Base-by-base conservation (phyloP, 1,140 invertebrate genomes). In the Musca vetustissima region DNA sequence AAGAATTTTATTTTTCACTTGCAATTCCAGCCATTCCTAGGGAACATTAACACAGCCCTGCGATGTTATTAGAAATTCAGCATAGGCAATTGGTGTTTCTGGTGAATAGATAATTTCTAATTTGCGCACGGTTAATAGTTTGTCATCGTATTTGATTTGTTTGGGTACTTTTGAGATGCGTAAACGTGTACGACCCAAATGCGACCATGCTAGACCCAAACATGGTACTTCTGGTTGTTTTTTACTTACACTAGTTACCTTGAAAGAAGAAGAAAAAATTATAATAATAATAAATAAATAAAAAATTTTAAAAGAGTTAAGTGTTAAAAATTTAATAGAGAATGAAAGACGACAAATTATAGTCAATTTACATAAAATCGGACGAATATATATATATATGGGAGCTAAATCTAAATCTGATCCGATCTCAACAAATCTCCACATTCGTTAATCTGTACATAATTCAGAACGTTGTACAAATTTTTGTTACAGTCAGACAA, bases 161-260 rank as follows among this genome's bases (percentile, higher is more conserved):
- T 79, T 77, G 24, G 80, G 73, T 55, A 72, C 73, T 74, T 80
- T 85, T 8, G 83, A 84, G 13, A 92, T 80, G 68, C 85, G 79
- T 48, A 92, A 81, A 14, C 90, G 85, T 65, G 85, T 88, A 6
- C 88, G 90, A 11, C 92, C 83, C 57, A 90, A 83, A 78, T 89
- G 90, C 1, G 87, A 84, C 91, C 91, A 93, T 6, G 88, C 85
- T 36, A 91, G 74, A 13, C 91, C 90, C 68, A 91, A 76, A 61
- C 87, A 84, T 47, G 90, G 88, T 32, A 85, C 76, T 65, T 72
- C 76, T 67, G 75, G 74, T 11, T 73, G 74, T 14, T 70, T 69
- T 65, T 68, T 47, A 67, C 71, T 73, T 67, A 80, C 68, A 53
- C 80, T 74, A 36, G 83, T 72, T 15, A 84, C 77, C 59, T 84